Evolutionary conservation across 2,113 vertebrate species (phyloP), one percentile per base, ranked within the genome.

Genomic region (Mirounga angustirostris): DNA sequence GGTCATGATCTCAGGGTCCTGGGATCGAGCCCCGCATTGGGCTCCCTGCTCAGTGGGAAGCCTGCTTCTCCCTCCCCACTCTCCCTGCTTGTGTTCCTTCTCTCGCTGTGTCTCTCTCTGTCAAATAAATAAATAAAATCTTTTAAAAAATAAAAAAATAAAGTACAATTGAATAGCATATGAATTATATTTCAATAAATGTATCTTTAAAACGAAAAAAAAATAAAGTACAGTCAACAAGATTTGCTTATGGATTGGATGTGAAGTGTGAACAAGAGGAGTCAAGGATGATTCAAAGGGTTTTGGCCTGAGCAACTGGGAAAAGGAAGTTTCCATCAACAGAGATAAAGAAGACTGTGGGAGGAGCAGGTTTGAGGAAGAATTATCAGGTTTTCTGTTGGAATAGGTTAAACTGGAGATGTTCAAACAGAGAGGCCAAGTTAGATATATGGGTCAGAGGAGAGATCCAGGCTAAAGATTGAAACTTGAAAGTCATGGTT

Each of bases 331-430:
- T 83, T 94, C 36, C 81, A 83, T 46, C 80, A 54, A 46, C 4
- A 79, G 5, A 90, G 36, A 87, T 79, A 50, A 6, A 63, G 15
- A 87, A 87, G 40, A 81, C 12, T 69, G 5, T 33, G 43, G 14
- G 33, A 92, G 30, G 36, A 96, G 12, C 12, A 83, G 5, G 15
- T 21, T 1, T 89, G 33, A 93, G 54, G 43, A 78, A 12, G 33
- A 33, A 46, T 83, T 73, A 59, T 26, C 15, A 24, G 14, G 50
- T 58, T 86, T 94, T 96, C 78, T 74, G 24, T 65, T 91, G 65
- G 26, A 43, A 43, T 11, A 67, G 36, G 28, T 73, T 91, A 46
- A 93, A 73, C n/a, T 93, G n/a, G 22, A 89, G 83, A 95, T 88
- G 26, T 80, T 58, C 9, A 59, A 89, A 73, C 40, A 63, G 13